These are phyloP conservation scores for Pampusana beccarii DNA, from an alignment of 2,113 vertebrate genomes.

Conservation along the genomic window DNA sequence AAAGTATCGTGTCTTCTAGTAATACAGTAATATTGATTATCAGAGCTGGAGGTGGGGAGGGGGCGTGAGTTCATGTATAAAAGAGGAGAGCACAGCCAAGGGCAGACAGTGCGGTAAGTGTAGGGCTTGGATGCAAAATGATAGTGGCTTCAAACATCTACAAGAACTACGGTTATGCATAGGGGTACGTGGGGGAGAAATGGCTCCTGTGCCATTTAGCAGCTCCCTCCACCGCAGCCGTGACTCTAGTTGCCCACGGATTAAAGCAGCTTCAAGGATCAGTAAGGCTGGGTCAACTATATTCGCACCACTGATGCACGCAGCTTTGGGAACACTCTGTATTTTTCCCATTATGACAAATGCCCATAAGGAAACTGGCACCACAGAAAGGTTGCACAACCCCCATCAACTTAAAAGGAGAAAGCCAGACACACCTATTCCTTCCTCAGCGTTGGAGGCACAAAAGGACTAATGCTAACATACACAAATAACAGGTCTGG, in stretches of 20 bases:
- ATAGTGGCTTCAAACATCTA: neutral
- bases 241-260: neutral
- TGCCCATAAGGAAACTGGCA: constrained; percentile 56
- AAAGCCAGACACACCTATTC: constrained; percentile 61
- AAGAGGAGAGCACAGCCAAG: neutral
- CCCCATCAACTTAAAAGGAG: constrained; percentile 49
- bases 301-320: neutral
- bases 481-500: constrained; percentile 52
- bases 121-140: neutral
- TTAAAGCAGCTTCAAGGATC: neutral
- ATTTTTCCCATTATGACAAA: constrained; percentile 45
- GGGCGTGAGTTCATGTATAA: neutral
- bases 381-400: constrained; percentile 27
- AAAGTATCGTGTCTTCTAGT: neutral
- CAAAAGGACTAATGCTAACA: constrained; percentile 33
- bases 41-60: neutral
- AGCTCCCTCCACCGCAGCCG: neutral
- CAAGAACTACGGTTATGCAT: neutral
- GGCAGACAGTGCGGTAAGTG: neutral
- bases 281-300: neutral
- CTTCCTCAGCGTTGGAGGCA: constrained; percentile 46
- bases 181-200: neutral
- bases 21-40: neutral
- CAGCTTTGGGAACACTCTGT: constrained; percentile 22
- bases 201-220: neutral